Conservation (phyloP, 2,888 invertebrate genomes). For the Agrochola circellaris region DNA sequence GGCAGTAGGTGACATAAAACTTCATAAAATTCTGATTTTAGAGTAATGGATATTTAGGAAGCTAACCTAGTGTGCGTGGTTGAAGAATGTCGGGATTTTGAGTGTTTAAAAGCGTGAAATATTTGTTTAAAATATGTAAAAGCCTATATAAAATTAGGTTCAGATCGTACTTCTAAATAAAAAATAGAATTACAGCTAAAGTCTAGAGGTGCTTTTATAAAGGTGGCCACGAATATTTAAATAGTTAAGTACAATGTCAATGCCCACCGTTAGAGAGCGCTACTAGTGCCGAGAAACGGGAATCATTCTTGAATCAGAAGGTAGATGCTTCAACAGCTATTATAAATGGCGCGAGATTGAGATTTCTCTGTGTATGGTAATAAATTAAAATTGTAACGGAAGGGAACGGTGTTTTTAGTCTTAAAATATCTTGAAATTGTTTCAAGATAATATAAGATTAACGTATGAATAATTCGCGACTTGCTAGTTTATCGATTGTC, state of each 20-base stretch:
- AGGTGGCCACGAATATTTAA: conserved; percentile 53
- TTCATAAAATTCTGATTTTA: conserved; percentile 44
- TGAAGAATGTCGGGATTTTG: conserved; percentile 24
- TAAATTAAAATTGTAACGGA: conserved; percentile 23
- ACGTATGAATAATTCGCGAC: conserved; percentile 9
- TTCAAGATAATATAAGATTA: conserved; percentile 20
- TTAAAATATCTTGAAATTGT: conserved; percentile 13
- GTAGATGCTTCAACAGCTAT: conserved; percentile 35
- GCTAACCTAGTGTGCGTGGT: conserved; percentile 32
- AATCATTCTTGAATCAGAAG: conserved; percentile 10
- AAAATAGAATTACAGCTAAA: conserved; percentile 49
- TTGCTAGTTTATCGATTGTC: conserved; percentile 35
- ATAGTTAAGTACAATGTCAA: conserved; percentile 52
- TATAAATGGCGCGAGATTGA: conserved; percentile 43
- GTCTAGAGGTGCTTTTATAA: conserved; percentile 63
- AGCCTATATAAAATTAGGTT: conserved; percentile 16
- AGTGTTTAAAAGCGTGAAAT: conserved; percentile 18
- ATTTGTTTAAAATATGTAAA: conserved; percentile 25
- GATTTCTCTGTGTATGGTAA: neutral
- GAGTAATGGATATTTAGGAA: conserved; percentile 41
- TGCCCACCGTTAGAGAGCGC: conserved; percentile 48
- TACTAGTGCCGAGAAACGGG: conserved; percentile 21
- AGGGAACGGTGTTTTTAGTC: conserved; percentile 13
- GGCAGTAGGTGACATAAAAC: conserved; percentile 45
- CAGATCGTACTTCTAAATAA: conserved; percentile 43